phyloP scores from a whole-genome alignment of 2,888 invertebrate genomes.

The Heliconius aoede region DNA sequence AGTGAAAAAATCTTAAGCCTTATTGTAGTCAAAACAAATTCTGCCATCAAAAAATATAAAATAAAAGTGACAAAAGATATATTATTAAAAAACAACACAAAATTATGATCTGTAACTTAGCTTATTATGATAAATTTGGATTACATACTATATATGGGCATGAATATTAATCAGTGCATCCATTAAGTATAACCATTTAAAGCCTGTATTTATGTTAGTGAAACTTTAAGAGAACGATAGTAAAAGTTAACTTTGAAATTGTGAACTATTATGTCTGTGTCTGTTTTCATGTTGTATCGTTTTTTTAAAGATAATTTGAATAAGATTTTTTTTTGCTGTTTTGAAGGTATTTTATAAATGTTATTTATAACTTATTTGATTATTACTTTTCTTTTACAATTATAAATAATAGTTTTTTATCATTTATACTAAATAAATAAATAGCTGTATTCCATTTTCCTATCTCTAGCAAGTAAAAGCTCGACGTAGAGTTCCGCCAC shows the following conservation, averaged over 20 bases:
- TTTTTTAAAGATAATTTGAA: not conserved
- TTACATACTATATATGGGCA: conserved; percentile 15
- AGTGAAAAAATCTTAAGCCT: too few species aligned
- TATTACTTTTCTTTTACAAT: not conserved
- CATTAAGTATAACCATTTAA: conserved; percentile 13
- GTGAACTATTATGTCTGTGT: not conserved
- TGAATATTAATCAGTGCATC: conserved; percentile 23
- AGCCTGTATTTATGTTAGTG: conserved; percentile 20
- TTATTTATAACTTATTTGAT: not conserved
- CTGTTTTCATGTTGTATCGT: not conserved
- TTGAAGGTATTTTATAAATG: not conserved
- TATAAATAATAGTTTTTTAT: too few species aligned
- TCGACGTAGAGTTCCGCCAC: not conserved
- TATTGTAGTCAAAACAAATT: too few species aligned
- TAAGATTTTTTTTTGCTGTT: not conserved
- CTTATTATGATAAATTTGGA: conserved; percentile 19
- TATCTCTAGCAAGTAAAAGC: too few species aligned
- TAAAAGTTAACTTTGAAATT: conserved; percentile 16
- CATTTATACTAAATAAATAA: too few species aligned
- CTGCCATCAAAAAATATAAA: too few species aligned
- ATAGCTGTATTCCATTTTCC: too few species aligned
- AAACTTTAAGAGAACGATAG: conserved; percentile 10
- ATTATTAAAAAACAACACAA: not conserved
- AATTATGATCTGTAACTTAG: conserved; percentile 5
- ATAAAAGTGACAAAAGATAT: conserved; percentile 7